Evolutionary conservation across 2,113 vertebrate genomes (phyloP), one percentile per base, ranked within the genome.

Genomic region (Peucedramus taeniatus): DNA sequence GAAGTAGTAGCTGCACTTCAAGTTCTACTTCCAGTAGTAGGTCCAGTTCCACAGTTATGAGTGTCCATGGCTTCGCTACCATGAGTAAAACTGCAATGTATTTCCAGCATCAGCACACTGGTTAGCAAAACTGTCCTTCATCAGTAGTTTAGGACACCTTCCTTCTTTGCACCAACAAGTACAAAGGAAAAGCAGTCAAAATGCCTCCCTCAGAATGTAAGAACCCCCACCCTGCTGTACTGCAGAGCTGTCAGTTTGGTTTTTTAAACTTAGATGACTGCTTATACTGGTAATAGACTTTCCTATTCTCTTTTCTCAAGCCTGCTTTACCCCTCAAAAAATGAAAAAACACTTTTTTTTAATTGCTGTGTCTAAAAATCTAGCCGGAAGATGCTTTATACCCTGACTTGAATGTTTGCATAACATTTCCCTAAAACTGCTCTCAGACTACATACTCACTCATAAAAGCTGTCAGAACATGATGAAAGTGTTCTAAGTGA

Each of bases 41-140:
- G 24, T 31, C 27, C 51, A 44, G 54, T 70, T 70, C 22, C 82
- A 70, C 8, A 26, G 20, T 21, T 54, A 16, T 0, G 0, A 8
- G 4, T 12, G 3, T 54, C 50, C 3, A 0, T 22, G 37, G 26
- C 24, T 26, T 75, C 1, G 0, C 20, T 10, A n/a, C 13, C 18
- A n/a, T 2, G 5, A 57, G 17, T 49, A 15, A 79, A 87, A 47
- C 2, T 45, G 33, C 21, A 60, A 13, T 0, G 0, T 30, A 21
- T 30, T 79, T 59, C 61, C 39, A 87, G 39, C 42, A 49, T 13
- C 42, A 59, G 35, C 26, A 30, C 20, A 12, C 2, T 33, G 51
- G 20, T 47, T 65, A 23, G 51, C 82, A 75, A 66, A 90, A 75
- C 26, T 31, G 13, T 8, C 28, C 45, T 68, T 37, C 51, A 63